A percentile compares a stretch with the other conserved stretches of the same genome.
Conservation (phyloP, 1,140 invertebrate genomes). For the Triops cancriformis region DNA sequence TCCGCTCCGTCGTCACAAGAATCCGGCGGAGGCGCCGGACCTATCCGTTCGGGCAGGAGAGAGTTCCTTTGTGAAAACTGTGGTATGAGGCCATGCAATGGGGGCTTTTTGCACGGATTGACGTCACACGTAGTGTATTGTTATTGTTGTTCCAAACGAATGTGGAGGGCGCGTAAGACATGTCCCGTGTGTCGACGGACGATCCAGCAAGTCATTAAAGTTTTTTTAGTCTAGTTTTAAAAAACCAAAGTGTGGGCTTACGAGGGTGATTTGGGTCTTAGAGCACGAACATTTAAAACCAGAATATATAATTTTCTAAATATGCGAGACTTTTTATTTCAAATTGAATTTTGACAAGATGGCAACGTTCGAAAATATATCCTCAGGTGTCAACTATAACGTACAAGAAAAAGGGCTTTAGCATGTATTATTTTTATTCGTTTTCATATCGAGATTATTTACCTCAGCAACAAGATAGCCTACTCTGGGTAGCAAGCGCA, state of each 20-base stretch:
- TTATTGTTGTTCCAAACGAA: constrained; percentile 14
- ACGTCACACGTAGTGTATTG: not conserved
- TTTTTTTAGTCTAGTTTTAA: not conserved
- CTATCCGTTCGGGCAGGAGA: not conserved
- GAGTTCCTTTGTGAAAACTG: constrained; percentile 8
- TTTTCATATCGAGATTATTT: not conserved
- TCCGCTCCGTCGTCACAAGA: not conserved
- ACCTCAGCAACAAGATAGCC: constrained; percentile 20
- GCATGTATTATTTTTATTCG: not conserved
- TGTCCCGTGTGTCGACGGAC: constrained; percentile 16
- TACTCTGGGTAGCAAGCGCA: not conserved
- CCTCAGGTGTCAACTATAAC: not conserved
- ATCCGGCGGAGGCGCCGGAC: not conserved
- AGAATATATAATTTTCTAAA: too few relatives aligned
- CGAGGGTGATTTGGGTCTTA: not conserved
- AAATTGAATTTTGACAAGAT: not conserved
- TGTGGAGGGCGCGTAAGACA: not conserved
- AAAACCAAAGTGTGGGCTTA: not conserved
- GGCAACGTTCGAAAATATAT: not conserved
- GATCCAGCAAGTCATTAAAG: constrained; percentile 16
- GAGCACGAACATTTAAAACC: not conserved
- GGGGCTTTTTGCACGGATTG: constrained; percentile 2
- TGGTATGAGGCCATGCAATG: not conserved
- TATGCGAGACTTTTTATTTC: not conserved
- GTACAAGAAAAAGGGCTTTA: not conserved